Evolutionary conservation across 2,888 invertebrate species (phyloP).

Genomic region (Ornithoptera alexandrae): DNA sequence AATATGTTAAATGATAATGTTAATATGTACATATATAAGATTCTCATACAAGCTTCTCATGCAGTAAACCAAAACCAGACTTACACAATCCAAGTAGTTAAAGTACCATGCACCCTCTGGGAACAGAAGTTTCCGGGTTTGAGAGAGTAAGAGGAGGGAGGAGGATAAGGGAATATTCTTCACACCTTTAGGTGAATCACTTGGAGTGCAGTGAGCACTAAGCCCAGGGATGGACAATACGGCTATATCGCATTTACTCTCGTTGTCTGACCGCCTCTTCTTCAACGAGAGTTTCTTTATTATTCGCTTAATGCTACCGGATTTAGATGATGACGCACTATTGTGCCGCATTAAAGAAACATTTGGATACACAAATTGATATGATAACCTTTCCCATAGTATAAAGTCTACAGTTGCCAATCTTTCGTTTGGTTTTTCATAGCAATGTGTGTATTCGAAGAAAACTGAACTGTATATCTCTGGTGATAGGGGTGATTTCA

Average conservation of each 20-base stretch:
- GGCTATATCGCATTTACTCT: constrained; percentile 56
- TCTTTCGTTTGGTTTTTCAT: constrained; percentile 50
- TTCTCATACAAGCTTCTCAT: constrained; percentile 21
- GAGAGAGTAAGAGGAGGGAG: constrained; percentile 63
- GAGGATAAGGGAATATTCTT: constrained; percentile 61
- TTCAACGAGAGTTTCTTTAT: constrained; percentile 54
- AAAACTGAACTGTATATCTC: constrained; percentile 69
- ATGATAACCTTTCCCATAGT: constrained; percentile 66
- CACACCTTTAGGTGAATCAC: constrained; percentile 63
- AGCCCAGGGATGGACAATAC: constrained; percentile 63
- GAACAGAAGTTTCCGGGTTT: constrained; percentile 58
- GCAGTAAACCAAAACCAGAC: constrained; percentile 57
- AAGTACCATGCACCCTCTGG: constrained; percentile 75
- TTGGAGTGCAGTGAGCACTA: constrained; percentile 56
- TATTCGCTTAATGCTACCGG: constrained; percentile 53
- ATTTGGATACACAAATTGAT: constrained; percentile 59
- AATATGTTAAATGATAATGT: too few species aligned
- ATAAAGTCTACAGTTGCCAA: constrained; percentile 68
- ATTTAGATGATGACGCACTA: constrained; percentile 49
- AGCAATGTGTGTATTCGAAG: constrained; percentile 59
- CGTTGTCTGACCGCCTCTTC: constrained; percentile 47
- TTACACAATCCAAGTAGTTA: constrained; percentile 74
- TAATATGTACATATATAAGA: too few species aligned
- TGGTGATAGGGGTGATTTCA: constrained; percentile 51
- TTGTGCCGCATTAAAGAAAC: constrained; percentile 56